Percentiles rank a stretch among this genome's conserved stretches.
phyloP scores from a whole-genome alignment of 2,888 invertebrate species.

The Sinelater perroti region DNA sequence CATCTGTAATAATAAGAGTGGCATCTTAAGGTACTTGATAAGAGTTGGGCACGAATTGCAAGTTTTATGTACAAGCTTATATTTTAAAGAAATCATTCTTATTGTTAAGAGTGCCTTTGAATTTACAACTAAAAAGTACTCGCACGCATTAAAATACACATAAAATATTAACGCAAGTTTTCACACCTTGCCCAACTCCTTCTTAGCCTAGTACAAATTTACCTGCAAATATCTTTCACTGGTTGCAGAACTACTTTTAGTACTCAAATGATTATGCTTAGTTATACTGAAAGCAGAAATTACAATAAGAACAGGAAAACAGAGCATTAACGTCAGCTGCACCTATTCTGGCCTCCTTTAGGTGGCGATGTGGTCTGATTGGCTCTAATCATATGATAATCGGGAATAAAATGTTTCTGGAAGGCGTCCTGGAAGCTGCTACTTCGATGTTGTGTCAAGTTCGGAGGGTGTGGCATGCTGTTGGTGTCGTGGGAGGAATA shows the following conservation, averaged over 20 bases:
- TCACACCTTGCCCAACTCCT: constrained; percentile 18
- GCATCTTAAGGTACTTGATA: not conserved
- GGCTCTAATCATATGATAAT: constrained; percentile 44
- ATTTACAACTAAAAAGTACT: no score
- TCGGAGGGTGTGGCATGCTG: constrained; percentile 20
- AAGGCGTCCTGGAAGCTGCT: constrained; percentile 57
- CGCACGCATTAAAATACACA: no score
- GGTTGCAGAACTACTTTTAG: constrained; percentile 39
- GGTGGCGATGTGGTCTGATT: constrained; percentile 44
- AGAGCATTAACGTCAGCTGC: constrained; percentile 47
- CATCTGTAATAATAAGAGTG: not conserved
- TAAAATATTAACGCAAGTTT: no score
- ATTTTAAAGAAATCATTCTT: no score
- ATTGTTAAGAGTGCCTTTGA: no score
- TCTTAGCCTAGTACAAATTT: constrained; percentile 18
- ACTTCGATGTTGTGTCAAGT: constrained; percentile 12
- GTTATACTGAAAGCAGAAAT: constrained; percentile 45
- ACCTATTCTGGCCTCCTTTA: constrained; percentile 56
- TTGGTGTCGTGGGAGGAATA: constrained; percentile 48
- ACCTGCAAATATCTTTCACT: constrained; percentile 49
- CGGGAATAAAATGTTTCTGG: constrained; percentile 57
- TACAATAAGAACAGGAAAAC: constrained; percentile 19
- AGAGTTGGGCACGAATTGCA: constrained; percentile 16
- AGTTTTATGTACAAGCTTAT: no score
- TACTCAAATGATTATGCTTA: constrained; percentile 43